A percentile compares a stretch with the other conserved stretches of the same genome.
Evolutionary conservation across 53 echinoderm and acorn worm genomes (phyloP).

Genomic region (Patiria pectinifera): DNA sequence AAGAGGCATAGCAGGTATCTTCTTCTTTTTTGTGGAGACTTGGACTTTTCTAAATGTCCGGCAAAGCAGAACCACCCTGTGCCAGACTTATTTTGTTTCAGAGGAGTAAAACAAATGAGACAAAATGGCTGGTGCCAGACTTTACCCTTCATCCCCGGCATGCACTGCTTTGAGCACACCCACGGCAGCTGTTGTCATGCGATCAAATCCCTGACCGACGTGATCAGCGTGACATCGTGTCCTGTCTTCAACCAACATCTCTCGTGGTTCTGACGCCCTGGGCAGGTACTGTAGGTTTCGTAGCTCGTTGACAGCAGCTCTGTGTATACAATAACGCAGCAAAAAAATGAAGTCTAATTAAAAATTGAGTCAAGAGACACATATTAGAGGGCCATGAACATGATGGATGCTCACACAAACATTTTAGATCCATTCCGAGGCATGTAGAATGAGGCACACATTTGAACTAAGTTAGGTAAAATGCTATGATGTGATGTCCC

Average conservation of each 20-base stretch:
- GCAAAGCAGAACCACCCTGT: too few species aligned
- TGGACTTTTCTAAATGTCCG: too few species aligned
- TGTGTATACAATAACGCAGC: constrained; percentile 13
- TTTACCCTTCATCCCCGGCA: constrained; percentile 66
- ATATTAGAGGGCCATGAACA: too few species aligned
- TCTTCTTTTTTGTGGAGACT: too few species aligned
- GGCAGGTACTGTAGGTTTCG: constrained; percentile 97
- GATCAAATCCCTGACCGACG: constrained; percentile 97
- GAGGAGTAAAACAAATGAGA: too few species aligned
- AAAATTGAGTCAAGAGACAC: neutral
- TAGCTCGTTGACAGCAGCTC: constrained; percentile 95
- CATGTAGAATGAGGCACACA: neutral
- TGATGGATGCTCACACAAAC: neutral
- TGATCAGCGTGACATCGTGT: constrained; percentile 98
- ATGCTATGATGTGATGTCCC: neutral
- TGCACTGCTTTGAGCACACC: constrained; percentile 95
- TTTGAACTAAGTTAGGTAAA: neutral
- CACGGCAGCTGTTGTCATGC: constrained; percentile 94
- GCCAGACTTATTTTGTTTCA: too few species aligned
- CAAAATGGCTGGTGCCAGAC: neutral
- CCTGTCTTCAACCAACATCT: constrained; percentile 84
- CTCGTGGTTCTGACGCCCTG: constrained; percentile 92
- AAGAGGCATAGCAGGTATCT: too few species aligned
- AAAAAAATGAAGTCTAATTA: neutral
- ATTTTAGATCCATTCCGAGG: neutral